Base-by-base conservation (phyloP, 2,888 invertebrate species). In the Malacosoma neustria region DNA sequence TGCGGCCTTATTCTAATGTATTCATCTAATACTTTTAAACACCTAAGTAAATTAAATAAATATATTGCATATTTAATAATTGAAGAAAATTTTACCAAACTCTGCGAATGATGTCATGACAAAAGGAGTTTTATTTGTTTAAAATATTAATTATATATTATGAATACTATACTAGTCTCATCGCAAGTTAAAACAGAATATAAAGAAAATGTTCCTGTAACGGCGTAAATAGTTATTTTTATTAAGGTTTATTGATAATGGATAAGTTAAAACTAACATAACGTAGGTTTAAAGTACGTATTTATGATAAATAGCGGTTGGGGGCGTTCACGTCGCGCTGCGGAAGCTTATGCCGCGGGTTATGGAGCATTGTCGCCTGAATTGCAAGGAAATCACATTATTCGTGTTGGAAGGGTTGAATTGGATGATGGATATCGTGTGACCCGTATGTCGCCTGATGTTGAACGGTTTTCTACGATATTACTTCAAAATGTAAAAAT, bases 161-260 rank as follows among this genome's bases (percentile, higher is more conserved):
- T 64, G 66, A 63, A 69, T 67, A 70, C 60, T 69, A 70, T 77
- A 80, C 82, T 84, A 84, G 84, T 84, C 84, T 72, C 77, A 76
- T 81, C 81, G 80, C 82, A 82, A 81, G 75, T 74, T 70, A 68
- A 22, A 72, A 80, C 74, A 75, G 70, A 22, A 22, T 22, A 6
- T 2, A 67, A 69, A 65, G 57, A 67, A 70, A 61, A 77, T 82
- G 84, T 84, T 84, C 84, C 84, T 84, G 76, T 77, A 73, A 76
- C 74, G 76, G 76, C 76, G 73, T 81, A 74, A 73, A 73, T 71
- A 69, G 69, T 71, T 70, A 63, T 73, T 68, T 44, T 63, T 66
- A 62, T 63, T 76, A 77, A 72, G 70, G 55, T 72, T 22, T 67
- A 64, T 71, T 57, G 48, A 53, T 59, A 57, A 5, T 22, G 5